A percentile compares a stretch with the other conserved stretches of the same genome.
Conservation (phyloP, 2,888 invertebrate species). For the Apodemia duryi region DNA sequence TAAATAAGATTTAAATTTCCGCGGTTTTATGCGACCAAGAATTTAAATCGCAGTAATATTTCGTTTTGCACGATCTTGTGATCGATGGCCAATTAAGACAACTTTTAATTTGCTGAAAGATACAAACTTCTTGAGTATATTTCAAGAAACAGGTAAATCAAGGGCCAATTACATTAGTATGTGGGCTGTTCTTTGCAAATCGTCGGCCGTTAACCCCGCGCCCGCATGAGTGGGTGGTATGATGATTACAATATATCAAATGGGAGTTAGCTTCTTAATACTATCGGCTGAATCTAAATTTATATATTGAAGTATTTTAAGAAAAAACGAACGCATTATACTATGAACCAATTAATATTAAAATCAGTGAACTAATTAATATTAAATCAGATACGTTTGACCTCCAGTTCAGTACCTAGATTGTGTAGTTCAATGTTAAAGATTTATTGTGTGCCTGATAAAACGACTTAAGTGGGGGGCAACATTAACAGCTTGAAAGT, state of each 20-base stretch:
- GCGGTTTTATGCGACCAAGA: no score
- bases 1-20: no score
- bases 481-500: no score
- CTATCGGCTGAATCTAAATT: neutral
- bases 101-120: neutral
- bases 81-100: neutral
- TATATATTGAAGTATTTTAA: no score
- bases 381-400: no score
- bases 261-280: slow-evolving; percentile 21
- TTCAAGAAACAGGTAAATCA: slow-evolving; percentile 24
- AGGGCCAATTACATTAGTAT: slow-evolving; percentile 30
- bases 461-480: no score
- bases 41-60: neutral
- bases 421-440: no score
- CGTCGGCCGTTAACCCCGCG: slow-evolving; percentile 46
- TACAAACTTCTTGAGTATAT: neutral
- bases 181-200: slow-evolving; percentile 46
- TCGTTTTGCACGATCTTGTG: neutral
- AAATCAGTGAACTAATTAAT: no score
- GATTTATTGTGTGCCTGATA: no score
- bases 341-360: no score
- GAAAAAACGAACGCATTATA: no score
- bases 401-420: no score
- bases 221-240: slow-evolving; percentile 50
- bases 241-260: slow-evolving; percentile 29